Evolutionary conservation across 2,888 invertebrate species (phyloP), one percentile per base, ranked within the genome.

Genomic region (Tetragonula carbonaria): DNA sequence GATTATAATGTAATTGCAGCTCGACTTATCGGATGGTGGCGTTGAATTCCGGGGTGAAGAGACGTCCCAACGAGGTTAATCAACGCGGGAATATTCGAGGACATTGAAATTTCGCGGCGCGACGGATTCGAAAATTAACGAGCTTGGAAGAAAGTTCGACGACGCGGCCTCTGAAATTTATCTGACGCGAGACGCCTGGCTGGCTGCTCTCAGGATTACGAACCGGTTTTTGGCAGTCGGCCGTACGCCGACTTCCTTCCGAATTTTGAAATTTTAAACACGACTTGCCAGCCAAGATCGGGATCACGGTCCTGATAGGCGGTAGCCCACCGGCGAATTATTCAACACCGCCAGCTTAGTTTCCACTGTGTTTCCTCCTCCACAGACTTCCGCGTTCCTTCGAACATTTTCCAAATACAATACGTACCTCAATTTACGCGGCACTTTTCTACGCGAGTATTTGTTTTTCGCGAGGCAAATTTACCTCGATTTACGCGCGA

Each of bases 231-330:
- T 6, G 28, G 16, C 38, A 23, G n/a, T 16, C 16, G 4, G 8
- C n/a, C n/a, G 11, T 5, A n/a, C 45, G 55, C 0, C 55, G 66
- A 21, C 3, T 33, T 33, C 33, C 33, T 33, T 33, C 3, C 45
- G 33, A 80, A 76, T 72, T 76, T 63, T 80, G 45, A 73, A 80
- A 80, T 66, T 82, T 82, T 80, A 79, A 74, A 65, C 50, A 38
- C 55, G 23, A 38, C 65, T 51, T 8, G 38, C 38, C 3, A 53
- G 23, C 33, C 66, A 28, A 51, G 23, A 74, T 63, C 73, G 74
- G 14, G 55, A 73, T 82, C 53, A 71, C 13, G 33, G 33, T 28
- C 14, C 11, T 16, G 71, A 13, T 21, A 51, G 79, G 28, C n/a
- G 11, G 28, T 28, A 55, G 23, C 57, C n/a, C 14, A 33, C 4